Conservation (phyloP, 2,113 vertebrate species). For the Megaceryle maxima region DNA sequence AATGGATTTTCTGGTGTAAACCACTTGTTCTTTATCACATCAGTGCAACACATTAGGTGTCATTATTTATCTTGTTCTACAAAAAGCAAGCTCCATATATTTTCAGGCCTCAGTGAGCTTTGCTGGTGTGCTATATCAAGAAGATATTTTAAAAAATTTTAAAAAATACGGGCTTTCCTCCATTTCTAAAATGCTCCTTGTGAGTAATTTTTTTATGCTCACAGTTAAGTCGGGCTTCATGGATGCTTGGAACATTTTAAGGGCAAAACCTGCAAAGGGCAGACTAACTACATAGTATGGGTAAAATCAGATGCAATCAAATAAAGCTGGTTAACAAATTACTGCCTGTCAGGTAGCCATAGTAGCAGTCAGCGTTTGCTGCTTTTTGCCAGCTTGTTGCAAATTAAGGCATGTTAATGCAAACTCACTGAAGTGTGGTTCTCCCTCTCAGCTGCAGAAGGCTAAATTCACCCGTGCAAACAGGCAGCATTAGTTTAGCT, state of each 20-base stretch:
- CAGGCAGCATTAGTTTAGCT: background rate
- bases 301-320: background rate
- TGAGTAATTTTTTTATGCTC: background rate
- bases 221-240: background rate
- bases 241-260: background rate
- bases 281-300: background rate
- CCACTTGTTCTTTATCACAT: background rate
- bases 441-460: background rate
- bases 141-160: background rate
- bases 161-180: background rate
- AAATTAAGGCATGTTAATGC: background rate
- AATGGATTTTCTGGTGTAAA: background rate
- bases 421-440: background rate
- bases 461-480: rapidly evolving
- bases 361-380: background rate
- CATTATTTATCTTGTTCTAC: background rate
- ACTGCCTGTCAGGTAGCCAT: background rate
- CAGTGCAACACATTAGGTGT: background rate
- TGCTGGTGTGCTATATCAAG: background rate
- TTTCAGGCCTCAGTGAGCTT: constrained; percentile 12
- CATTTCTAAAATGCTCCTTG: background rate
- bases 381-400: background rate
- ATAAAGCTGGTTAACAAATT: background rate
- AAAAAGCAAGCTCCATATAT: background rate
- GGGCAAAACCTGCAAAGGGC: background rate